A percentile compares a stretch with the other conserved stretches of the same genome.
These are phyloP conservation scores for Thamnophis sirtalis DNA, from an alignment of 2,113 vertebrate species.

Conservation along the genomic window DNA sequence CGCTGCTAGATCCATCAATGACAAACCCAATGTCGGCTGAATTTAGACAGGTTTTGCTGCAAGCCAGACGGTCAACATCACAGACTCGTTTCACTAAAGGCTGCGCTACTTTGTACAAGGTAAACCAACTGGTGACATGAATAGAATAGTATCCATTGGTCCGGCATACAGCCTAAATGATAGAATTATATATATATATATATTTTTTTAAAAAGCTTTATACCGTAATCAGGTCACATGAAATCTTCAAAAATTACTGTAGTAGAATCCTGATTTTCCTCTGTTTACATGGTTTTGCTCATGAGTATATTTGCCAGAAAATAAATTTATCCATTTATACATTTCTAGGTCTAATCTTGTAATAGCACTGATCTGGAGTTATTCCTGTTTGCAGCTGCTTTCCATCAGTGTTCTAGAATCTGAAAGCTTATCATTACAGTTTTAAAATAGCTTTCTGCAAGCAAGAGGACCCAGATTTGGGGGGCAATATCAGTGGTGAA, in stretches of 20 bases:
- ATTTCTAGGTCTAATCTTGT: neutral
- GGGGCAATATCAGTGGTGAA: neutral
- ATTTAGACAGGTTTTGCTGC: constrained; percentile 97
- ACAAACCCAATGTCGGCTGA: constrained; percentile 92
- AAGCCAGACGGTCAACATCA: constrained; percentile 80
- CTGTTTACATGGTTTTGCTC: neutral
- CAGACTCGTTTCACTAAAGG: constrained; percentile 90
- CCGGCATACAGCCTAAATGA: constrained; percentile 87
- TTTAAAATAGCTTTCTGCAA: neutral
- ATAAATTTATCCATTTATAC: neutral
- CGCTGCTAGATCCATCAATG: constrained; percentile 96
- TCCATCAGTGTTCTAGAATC: neutral
- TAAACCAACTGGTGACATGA: constrained; percentile 87
- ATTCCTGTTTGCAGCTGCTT: neutral
- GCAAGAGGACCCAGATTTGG: neutral
- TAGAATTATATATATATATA: neutral
- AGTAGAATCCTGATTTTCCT: neutral
- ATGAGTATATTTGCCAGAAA: neutral
- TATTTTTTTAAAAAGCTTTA: too few relatives aligned
- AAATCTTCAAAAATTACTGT: neutral
- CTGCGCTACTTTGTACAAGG: constrained; percentile 81
- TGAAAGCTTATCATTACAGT: neutral
- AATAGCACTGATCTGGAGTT: neutral
- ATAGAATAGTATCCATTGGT: constrained; percentile 87
- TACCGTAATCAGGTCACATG: neutral